phyloP scores from a whole-genome alignment of 2,113 vertebrate species.

The Pungitius pungitius region DNA sequence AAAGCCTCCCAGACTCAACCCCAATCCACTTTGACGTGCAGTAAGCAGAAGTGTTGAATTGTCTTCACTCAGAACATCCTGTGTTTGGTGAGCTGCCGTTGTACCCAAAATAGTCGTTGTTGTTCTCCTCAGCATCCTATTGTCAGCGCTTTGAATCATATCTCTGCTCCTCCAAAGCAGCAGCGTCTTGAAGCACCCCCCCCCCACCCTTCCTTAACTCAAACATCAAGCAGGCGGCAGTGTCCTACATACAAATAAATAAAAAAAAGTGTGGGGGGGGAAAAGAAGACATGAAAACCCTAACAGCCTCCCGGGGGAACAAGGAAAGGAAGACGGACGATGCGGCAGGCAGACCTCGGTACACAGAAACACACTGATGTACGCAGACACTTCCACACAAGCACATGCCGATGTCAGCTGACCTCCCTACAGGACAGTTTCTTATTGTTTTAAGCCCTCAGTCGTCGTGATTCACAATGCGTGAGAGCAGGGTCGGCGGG shows the following conservation, averaged over 20 bases:
- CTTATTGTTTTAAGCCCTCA: slow-evolving; percentile 42
- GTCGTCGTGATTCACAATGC: slow-evolving; percentile 57
- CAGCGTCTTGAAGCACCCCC: slow-evolving; percentile 39
- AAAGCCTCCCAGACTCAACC: neutral
- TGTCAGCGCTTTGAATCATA: slow-evolving; percentile 70
- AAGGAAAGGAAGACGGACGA: slow-evolving; percentile 51
- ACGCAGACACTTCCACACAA: neutral
- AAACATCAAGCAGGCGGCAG: slow-evolving; percentile 60
- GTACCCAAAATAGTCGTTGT: slow-evolving; percentile 71
- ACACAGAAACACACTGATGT: slow-evolving; percentile 31
- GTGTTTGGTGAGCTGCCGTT: slow-evolving; percentile 51
- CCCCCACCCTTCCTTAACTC: slow-evolving; percentile 7
- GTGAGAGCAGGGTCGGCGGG: slow-evolving; percentile 34
- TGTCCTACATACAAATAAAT: slow-evolving; percentile 67
- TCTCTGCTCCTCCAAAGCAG: slow-evolving; percentile 53
- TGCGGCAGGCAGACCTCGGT: slow-evolving; percentile 34
- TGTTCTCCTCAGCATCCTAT: slow-evolving; percentile 56
- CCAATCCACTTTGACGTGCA: slow-evolving; percentile 16
- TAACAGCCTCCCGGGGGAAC: slow-evolving; percentile 54
- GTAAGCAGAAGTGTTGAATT: slow-evolving; percentile 40
- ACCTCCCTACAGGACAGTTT: slow-evolving; percentile 41
- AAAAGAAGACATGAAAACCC: slow-evolving; percentile 53
- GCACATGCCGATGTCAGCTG: slow-evolving; percentile 22
- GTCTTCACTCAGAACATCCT: slow-evolving; percentile 53
- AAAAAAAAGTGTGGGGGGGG: neutral